These are phyloP conservation scores for Heterochromis multidens DNA, from an alignment of 2,113 vertebrate species.

Conservation along the genomic window DNA sequence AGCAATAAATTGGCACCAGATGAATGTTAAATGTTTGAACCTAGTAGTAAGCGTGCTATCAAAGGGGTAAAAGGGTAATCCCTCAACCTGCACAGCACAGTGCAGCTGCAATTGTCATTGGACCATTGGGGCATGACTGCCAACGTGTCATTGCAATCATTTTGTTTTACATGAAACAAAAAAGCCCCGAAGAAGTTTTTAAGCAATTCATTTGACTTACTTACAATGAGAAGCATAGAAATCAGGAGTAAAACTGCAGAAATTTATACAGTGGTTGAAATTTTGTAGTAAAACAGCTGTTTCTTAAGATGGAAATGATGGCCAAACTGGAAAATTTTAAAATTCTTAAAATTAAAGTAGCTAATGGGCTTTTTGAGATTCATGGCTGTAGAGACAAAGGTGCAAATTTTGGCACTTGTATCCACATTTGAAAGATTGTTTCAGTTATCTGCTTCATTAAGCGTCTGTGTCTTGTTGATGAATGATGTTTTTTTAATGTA, in stretches of 20 bases:
- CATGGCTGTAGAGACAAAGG: not conserved
- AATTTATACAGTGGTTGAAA: not conserved
- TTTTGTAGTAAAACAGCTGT: not conserved
- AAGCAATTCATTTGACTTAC: too few relatives aligned
- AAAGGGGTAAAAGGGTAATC: not conserved
- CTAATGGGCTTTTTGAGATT: not conserved
- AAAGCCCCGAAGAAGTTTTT: not conserved
- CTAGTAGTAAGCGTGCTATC: not conserved
- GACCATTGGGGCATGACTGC: not conserved
- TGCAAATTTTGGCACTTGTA: not conserved
- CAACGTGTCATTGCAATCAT: not conserved
- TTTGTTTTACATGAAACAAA: not conserved
- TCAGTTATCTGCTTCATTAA: not conserved
- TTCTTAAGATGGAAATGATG: not conserved
- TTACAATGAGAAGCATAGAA: not conserved
- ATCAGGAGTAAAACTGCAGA: not conserved
- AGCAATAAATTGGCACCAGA: not conserved
- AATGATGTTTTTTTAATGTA: not conserved
- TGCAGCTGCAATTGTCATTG: not conserved
- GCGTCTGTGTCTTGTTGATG: not conserved
- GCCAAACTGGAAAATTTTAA: not conserved
- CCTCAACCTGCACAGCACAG: not conserved
- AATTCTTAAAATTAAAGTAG: not conserved
- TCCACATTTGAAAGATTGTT: not conserved
- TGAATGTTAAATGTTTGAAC: not conserved